Base-by-base conservation (phyloP, 2,797 vertebrate species). In the Chromis chromis region DNA sequence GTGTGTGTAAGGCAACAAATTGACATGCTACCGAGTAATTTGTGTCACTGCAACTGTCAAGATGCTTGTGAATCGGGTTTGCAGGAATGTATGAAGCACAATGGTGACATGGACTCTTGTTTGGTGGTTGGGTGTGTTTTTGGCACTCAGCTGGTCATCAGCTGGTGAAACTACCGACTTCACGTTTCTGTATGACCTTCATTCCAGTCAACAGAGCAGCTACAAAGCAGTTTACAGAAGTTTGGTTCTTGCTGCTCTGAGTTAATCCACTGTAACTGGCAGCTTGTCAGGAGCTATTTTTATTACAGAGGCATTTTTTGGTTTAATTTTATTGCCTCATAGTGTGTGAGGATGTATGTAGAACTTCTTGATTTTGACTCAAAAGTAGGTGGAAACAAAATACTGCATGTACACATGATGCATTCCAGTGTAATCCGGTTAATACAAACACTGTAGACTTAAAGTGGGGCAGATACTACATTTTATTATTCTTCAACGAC, bases 161-260 rank as follows among this genome's bases (percentile, higher is more conserved):
- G 24, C 56, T 68, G 21, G 24, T 64, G 58, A 55, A 27, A 27
- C 46, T 46, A 53, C 62, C 62, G 64, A 70, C 42, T 21, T 46
- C 49, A 33, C 53, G 21, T 64, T 48, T 40, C 61, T 25, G 44
- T 22, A 22, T 46, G 13, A 71, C 21, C 27, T 58, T 59, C 13
- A 65, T 49, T 77, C 24, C 36, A 49, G 22, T 40, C 55, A 80
- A 13, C 54, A 58, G 65, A 70, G 49, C 57, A 56, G 53, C 36
- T 54, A 31, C 52, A 22, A 56, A 61, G 49, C 31, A 46, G 21
- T 55, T 56, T 65, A 19, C 48, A 54, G 31, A 63, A 11, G 1
- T 59, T 72, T 59, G 28, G 56, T 58, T 52, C 11, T n/a, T 64
- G 3, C 44, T n/a, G 25, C 40, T 70, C n/a, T 48, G 24, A 55